Evolutionary conservation across 2,797 vertebrate species (phyloP).

Genomic region (Danio tinwini): DNA sequence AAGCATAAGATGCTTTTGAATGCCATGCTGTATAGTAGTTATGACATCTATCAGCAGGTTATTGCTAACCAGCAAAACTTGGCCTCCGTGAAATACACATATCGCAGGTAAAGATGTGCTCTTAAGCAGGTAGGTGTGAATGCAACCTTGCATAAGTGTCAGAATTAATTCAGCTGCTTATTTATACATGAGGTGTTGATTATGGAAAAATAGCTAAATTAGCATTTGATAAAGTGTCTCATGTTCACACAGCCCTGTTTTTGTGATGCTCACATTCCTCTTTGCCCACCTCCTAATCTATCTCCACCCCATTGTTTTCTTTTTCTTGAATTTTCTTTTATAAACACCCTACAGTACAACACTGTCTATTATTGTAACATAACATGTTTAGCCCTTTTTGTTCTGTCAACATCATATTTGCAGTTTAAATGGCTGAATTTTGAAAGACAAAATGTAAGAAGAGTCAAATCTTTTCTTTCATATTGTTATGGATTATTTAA

Average conservation of each 20-base stretch:
- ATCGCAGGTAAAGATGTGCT: slow-evolving; percentile 13
- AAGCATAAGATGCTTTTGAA: neutral
- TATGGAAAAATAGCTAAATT: slow-evolving; percentile 46
- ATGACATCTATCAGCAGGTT: neutral
- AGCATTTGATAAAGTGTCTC: slow-evolving; percentile 50
- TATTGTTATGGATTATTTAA: no score
- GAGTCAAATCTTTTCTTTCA: no score
- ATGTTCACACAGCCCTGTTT: slow-evolving; percentile 22
- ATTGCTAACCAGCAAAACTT: neutral
- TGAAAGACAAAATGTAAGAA: no score
- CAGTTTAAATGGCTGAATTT: neutral
- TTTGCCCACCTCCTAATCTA: neutral
- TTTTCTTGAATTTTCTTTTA: neutral
- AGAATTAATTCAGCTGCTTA: slow-evolving; percentile 43
- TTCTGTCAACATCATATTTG: neutral
- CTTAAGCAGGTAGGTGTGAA: slow-evolving; percentile 10
- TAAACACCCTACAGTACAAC: neutral
- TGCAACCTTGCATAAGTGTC: slow-evolving; percentile 44
- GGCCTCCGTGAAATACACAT: neutral
- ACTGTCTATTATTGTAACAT: neutral
- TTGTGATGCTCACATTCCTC: slow-evolving; percentile 30
- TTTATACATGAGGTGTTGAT: slow-evolving; percentile 37
- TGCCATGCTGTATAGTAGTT: neutral
- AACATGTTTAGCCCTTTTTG: neutral
- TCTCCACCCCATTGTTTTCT: neutral